These are phyloP conservation scores for Pantherophis vulpinus DNA, from an alignment of 2,797 vertebrate species.

Conservation along the genomic window DNA sequence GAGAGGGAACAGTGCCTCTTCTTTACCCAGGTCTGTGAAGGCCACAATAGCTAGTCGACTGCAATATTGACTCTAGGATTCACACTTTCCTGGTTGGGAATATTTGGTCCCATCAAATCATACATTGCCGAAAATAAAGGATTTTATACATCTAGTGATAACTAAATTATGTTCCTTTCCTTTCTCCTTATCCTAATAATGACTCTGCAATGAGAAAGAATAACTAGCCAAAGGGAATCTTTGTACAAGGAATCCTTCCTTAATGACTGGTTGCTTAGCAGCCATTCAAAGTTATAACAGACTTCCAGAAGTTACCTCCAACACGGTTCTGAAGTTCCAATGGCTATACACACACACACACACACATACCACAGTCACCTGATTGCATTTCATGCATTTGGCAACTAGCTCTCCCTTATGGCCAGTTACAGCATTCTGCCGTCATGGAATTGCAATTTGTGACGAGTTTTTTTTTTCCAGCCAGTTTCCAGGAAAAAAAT, in stretches of 20 bases:
- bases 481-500: background rate
- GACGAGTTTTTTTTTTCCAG: background rate
- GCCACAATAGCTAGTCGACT: background rate
- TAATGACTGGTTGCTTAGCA: no score
- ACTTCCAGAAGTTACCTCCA: background rate
- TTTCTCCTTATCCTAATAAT: background rate
- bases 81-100: background rate
- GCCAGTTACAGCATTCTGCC: background rate
- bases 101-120: background rate
- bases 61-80: background rate
- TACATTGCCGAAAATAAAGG: background rate
- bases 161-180: background rate
- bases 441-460: background rate
- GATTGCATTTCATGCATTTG: background rate
- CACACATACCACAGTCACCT: background rate
- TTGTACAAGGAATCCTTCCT: background rate
- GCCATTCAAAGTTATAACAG: no score
- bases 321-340: background rate
- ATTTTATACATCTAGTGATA: background rate
- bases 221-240: background rate
- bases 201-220: background rate
- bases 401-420: background rate
- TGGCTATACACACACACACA: background rate
- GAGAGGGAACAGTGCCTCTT: background rate
- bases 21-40: background rate